Conservation (phyloP, 1,140 invertebrate species). For the Pentalonia nigronervosa region DNA sequence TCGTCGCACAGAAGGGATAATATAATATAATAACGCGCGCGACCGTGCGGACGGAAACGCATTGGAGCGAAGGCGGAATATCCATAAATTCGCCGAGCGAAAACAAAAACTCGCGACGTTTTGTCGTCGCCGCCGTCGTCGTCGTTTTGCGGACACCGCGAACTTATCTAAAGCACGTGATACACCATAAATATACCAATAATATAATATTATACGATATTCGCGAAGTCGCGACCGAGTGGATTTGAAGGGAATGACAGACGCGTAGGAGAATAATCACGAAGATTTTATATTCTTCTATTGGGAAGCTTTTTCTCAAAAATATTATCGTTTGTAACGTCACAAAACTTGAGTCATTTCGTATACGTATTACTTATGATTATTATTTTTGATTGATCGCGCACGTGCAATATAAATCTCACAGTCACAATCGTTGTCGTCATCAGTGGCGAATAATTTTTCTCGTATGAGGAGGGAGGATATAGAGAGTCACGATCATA, state of each 20-base stretch:
- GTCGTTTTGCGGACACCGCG: neutral
- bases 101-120: neutral
- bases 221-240: neutral
- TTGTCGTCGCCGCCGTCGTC: too few species aligned
- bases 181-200: neutral
- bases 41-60: constrained; percentile 22
- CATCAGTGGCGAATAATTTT: too few species aligned
- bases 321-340: too few species aligned
- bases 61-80: neutral
- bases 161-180: neutral
- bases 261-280: neutral
- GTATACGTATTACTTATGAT: too few species aligned
- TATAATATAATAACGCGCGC: constrained; percentile 30
- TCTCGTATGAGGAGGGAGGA: too few species aligned
- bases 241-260: neutral
- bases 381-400: too few species aligned
- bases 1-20: neutral
- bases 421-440: too few species aligned
- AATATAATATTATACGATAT: neutral
- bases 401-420: too few species aligned
- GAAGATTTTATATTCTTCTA: neutral
- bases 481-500: too few species aligned
- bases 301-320: neutral
- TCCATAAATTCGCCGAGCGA: neutral
- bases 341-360: too few species aligned